Conservation (phyloP, 2,888 invertebrate genomes). For the Omphaloscelis lunosa region DNA sequence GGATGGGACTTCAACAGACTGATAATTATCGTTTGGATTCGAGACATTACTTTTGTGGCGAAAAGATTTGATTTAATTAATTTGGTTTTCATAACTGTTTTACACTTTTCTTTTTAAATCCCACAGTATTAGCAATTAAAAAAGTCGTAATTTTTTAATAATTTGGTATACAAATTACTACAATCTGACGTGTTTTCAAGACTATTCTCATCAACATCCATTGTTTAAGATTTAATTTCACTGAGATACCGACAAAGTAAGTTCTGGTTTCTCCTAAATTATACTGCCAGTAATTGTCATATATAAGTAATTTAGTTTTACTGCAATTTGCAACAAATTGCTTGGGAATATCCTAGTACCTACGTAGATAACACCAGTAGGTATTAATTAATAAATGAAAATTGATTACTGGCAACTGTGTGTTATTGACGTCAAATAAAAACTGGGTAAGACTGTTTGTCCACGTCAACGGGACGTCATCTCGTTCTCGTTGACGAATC, state of each 20-base stretch:
- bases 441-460: too few relatives aligned
- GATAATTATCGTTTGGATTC: not conserved
- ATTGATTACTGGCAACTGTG: not conserved
- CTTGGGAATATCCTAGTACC: constrained; percentile 27
- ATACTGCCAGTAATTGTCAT: constrained; percentile 28
- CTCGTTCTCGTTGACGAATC: too few relatives aligned
- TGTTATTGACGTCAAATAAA: not conserved
- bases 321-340: constrained; percentile 24
- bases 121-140: too few relatives aligned
- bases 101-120: not conserved
- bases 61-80: not conserved
- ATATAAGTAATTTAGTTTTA: not conserved
- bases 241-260: constrained; percentile 4
- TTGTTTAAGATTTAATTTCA: constrained; percentile 33
- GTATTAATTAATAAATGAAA: not conserved
- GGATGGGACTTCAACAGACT: not conserved
- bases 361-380: not conserved
- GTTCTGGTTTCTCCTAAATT: constrained; percentile 30
- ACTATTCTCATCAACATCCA: constrained; percentile 1
- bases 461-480: too few relatives aligned
- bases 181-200: not conserved
- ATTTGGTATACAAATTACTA: not conserved
- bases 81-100: not conserved
- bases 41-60: not conserved
- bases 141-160: not conserved